These are phyloP conservation scores for Salmo trutta DNA, from an alignment of 2,797 vertebrate species.

Conservation along the genomic window DNA sequence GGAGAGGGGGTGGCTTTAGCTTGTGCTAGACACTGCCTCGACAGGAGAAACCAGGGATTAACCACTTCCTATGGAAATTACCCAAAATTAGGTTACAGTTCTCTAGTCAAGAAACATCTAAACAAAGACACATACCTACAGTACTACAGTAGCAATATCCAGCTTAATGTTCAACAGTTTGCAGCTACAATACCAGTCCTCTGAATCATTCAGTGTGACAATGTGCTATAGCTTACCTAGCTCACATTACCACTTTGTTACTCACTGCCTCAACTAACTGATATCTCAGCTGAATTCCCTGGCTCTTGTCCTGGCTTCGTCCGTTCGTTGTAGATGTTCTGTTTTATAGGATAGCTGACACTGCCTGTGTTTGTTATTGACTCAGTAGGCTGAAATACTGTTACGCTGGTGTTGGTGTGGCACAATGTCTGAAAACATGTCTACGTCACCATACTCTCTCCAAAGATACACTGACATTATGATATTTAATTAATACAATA, in stretches of 20 bases:
- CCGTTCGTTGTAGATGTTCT: slow-evolving; percentile 18
- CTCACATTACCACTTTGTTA: slow-evolving; percentile 34
- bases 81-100: slow-evolving; percentile 54
- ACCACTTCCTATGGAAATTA: slow-evolving; percentile 71
- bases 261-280: slow-evolving; percentile 64
- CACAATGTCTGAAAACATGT: slow-evolving; percentile 63
- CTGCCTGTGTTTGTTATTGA: slow-evolving; percentile 73
- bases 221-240: slow-evolving; percentile 39
- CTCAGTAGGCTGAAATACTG: slow-evolving; percentile 77
- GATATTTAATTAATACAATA: slow-evolving; percentile 51
- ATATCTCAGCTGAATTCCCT: slow-evolving; percentile 52
- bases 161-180: slow-evolving; percentile 67
- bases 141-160: slow-evolving; percentile 50
- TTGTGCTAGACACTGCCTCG: slow-evolving; percentile 73
- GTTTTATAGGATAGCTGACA: slow-evolving; percentile 71
- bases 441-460: slow-evolving; percentile 72
- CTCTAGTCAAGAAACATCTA: slow-evolving; percentile 46
- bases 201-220: slow-evolving; percentile 46
- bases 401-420: slow-evolving; percentile 68
- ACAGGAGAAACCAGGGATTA: slow-evolving; percentile 74
- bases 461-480: slow-evolving; percentile 78
- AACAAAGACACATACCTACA: slow-evolving; percentile 53
- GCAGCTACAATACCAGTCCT: slow-evolving; percentile 58
- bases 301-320: slow-evolving; percentile 71
- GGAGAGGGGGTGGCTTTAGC: slow-evolving; percentile 71